Base-by-base conservation (phyloP, 1,140 invertebrate genomes). In the Trichomalopsis sarcophagae region DNA sequence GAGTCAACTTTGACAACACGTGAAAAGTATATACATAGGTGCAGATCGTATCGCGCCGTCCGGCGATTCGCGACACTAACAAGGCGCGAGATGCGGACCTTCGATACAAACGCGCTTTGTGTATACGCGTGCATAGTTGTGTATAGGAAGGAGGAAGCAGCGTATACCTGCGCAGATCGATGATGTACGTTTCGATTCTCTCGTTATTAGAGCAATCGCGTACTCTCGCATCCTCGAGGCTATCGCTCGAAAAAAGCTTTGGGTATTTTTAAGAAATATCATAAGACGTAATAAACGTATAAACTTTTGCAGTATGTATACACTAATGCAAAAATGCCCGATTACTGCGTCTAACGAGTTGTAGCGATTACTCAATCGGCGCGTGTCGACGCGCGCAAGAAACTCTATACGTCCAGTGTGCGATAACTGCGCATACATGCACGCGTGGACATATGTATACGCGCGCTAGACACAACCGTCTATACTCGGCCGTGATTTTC, bases 1-100 rank as follows among this genome's bases (percentile, higher is more conserved):
- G 47, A 82, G 50, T 82, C 73, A 55, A n/a, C 73, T 66, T 82
- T 76, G 23, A 68, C 55, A 76, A 30, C 10, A 36, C 62, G 62
- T 55, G 50, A 62, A n/a, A 62, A n/a, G 5, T 6, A 14, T n/a
- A 44, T 44, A 44, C 10, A 0, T 55, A 10, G 36, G 21, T 10
- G 11, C 11, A 55, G 81, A 82, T 82, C 14, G 7, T 82, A 82
- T 82, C 81, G 81, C 11, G 1, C 21, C 47, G 69, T 62, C 50
- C 47, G 47, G 0, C n/a, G 73, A 76, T 82, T 75, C 40, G 44
- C 81, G 73, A 75, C 81, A 76, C 73, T 82, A 82, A 82, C 55
- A 30, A 82, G 81, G 66, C n/a, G 33, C 73, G 50, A 55, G 50
- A 82, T 82, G 50, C 33, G 50, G 55, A 33, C 21, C 44, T 44